phyloP scores from a whole-genome alignment of 2,888 invertebrate genomes.

The Podotricha telesiphe region DNA sequence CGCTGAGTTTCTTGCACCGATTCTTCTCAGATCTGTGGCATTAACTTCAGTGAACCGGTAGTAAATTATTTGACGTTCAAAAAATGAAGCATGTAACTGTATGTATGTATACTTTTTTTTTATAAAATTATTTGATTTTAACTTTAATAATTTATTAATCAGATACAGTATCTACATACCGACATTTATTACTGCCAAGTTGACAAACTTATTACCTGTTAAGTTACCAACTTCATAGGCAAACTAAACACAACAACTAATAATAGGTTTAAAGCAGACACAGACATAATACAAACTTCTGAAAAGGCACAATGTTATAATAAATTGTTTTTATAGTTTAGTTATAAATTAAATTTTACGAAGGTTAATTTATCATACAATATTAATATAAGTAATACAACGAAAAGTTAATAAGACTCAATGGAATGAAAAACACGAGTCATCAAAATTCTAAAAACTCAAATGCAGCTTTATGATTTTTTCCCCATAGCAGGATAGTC shows the following conservation, averaged over 20 bases:
- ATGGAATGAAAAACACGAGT: too few relatives aligned
- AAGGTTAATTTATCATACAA: conserved; percentile 50
- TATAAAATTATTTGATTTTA: too few relatives aligned
- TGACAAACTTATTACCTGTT: not conserved
- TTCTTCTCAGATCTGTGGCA: too few relatives aligned
- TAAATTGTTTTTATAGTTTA: conserved; percentile 50
- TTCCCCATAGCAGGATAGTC: too few relatives aligned
- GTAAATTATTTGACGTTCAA: too few relatives aligned
- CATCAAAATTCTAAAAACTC: too few relatives aligned
- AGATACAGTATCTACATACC: not conserved
- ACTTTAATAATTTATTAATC: not conserved
- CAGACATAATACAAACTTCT: not conserved
- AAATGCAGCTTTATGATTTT: too few relatives aligned
- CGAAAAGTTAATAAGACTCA: too few relatives aligned
- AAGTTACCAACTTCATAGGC: not conserved
- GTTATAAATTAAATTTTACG: conserved; percentile 78
- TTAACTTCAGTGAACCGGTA: too few relatives aligned
- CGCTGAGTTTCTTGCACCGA: too few relatives aligned
- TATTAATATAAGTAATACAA: not conserved
- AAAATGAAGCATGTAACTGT: too few relatives aligned
- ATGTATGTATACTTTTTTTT: too few relatives aligned
- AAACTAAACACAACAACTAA: not conserved
- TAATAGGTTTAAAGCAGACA: not conserved
- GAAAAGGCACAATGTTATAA: conserved; percentile 16
- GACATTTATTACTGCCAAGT: not conserved